Conservation (phyloP, 2,888 invertebrate species). For the Melinaea marsaeus region DNA sequence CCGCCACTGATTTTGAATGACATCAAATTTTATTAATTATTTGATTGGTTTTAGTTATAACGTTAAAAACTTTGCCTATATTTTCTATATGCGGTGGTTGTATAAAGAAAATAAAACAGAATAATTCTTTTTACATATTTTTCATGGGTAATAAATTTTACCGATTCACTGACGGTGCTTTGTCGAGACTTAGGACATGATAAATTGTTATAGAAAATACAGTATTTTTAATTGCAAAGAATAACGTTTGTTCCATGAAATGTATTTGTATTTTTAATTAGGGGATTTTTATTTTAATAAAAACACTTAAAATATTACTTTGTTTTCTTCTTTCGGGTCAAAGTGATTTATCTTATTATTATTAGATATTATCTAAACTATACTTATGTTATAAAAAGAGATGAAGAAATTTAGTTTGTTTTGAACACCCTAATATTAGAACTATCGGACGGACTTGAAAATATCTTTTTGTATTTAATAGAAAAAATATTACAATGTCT, state of each 20-base stretch:
- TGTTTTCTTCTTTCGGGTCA: slow-evolving; percentile 9
- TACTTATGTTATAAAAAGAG: too few species aligned
- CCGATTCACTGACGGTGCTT: slow-evolving; percentile 9
- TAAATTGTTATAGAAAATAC: slow-evolving; percentile 28
- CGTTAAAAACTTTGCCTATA: neutral
- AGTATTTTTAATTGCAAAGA: slow-evolving; percentile 30
- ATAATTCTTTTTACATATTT: slow-evolving; percentile 1
- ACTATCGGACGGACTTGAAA: too few species aligned
- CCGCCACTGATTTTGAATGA: slow-evolving; percentile 24
- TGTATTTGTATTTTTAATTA: slow-evolving; percentile 31
- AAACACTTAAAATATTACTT: slow-evolving; percentile 24
- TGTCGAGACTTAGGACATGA: slow-evolving; percentile 14
- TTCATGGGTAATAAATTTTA: slow-evolving; percentile 1
- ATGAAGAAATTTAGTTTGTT: too few species aligned
- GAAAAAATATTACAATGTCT: too few species aligned
- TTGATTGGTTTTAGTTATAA: too few species aligned
- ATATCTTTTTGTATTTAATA: too few species aligned
- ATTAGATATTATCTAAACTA: neutral
- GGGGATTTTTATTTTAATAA: slow-evolving; percentile 34
- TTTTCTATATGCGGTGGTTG: slow-evolving; percentile 11
- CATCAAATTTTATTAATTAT: too few species aligned
- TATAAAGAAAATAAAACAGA: slow-evolving; percentile 6
- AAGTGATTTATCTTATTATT: too few species aligned
- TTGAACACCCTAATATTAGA: too few species aligned
- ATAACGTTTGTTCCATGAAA: slow-evolving; percentile 26